A percentile compares a stretch with the other conserved stretches of the same genome.
Conservation (phyloP, 2,113 vertebrate genomes). For the Odontesthes bonariensis region DNA sequence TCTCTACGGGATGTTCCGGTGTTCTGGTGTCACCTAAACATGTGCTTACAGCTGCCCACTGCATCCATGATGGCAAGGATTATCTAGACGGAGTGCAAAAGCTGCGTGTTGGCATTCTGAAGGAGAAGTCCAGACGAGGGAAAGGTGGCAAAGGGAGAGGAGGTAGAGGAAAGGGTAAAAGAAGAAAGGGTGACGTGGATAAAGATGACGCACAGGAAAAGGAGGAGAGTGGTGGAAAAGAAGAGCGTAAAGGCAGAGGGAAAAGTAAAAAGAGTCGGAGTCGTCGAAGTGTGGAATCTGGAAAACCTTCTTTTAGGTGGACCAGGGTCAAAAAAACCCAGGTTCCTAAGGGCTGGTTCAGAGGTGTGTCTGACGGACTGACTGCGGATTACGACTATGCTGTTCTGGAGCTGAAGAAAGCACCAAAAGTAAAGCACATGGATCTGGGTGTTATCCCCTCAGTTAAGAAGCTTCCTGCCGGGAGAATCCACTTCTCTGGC, state of each 20-base stretch:
- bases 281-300: conserved; percentile 65
- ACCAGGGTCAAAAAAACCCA: conserved; percentile 93
- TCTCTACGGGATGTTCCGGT: conserved; percentile 96
- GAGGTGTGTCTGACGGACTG: conserved; percentile 81
- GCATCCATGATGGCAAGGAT: conserved; percentile 91
- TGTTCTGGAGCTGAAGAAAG: conserved; percentile 91
- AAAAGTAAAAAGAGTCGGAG: conserved; percentile 78
- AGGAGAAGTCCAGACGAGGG: conserved; percentile 84
- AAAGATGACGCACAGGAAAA: conserved; percentile 68
- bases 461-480: conserved; percentile 89
- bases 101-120: conserved; percentile 91
- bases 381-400: conserved; percentile 94
- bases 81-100: conserved; percentile 90
- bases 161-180: conserved; percentile 69
- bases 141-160: conserved; percentile 75
- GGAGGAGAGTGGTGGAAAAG: conserved; percentile 58
- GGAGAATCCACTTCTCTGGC: conserved; percentile 96
- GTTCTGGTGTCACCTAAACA: conserved; percentile 93
- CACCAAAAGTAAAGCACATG: conserved; percentile 91
- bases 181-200: conserved; percentile 73
- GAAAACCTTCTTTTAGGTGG: conserved; percentile 92
- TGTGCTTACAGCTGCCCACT: conserved; percentile 95
- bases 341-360: conserved; percentile 94
- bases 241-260: conserved; percentile 62
- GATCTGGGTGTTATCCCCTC: conserved; percentile 91